Conservation (phyloP, 2,888 invertebrate species). For the Magallana nippona region DNA sequence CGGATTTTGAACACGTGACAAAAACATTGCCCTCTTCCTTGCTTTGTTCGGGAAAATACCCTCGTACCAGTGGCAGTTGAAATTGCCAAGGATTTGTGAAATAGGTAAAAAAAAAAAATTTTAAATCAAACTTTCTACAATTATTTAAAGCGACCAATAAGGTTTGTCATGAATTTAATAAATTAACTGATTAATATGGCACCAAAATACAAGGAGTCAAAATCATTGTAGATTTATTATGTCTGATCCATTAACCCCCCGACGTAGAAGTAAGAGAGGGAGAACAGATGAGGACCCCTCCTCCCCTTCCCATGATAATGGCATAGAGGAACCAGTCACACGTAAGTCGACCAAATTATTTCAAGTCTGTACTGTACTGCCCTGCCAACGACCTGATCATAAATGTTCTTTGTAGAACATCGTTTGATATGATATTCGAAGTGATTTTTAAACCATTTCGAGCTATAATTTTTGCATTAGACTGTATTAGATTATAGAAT, state of each 20-base stretch:
- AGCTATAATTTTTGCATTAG: too few species aligned
- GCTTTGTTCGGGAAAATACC: conserved; percentile 6
- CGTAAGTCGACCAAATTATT: conserved; percentile 48
- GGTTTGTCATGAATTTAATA: too few species aligned
- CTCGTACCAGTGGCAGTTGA: not conserved
- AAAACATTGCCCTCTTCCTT: conserved; percentile 10
- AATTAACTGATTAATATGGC: too few species aligned
- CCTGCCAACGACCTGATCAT: too few species aligned
- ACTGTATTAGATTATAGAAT: too few species aligned
- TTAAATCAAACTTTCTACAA: too few species aligned
- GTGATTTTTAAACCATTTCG: too few species aligned
- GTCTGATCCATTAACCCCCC: conserved; percentile 67
- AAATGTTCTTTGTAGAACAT: too few species aligned
- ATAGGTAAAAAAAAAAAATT: not conserved
- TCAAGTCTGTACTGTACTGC: too few species aligned
- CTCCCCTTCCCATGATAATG: conserved; percentile 37
- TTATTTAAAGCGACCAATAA: too few species aligned
- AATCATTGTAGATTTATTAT: conserved; percentile 37
- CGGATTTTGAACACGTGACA: conserved; percentile 65
- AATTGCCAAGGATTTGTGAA: not conserved
- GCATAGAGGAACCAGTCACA: conserved; percentile 54
- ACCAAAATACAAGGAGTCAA: too few species aligned
- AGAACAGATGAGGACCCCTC: conserved; percentile 67
- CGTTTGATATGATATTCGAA: too few species aligned
- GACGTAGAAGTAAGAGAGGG: conserved; percentile 68